phyloP scores from a whole-genome alignment of 2,888 invertebrate species.

The Morpho deidamia region DNA sequence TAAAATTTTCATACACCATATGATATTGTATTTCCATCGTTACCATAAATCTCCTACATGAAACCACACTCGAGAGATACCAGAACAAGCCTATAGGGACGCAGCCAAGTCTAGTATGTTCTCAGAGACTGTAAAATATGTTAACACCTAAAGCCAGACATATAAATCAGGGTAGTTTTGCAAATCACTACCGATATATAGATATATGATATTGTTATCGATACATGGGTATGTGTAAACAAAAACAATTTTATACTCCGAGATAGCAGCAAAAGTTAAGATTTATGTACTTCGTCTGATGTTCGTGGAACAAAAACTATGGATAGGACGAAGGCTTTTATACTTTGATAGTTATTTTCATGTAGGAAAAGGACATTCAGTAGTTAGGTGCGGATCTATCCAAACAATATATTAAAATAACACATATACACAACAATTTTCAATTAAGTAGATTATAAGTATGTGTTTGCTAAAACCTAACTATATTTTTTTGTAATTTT shows the following conservation, averaged over 20 bases:
- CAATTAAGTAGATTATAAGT: too few relatives aligned
- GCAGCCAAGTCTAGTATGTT: conserved; percentile 15
- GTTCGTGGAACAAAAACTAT: conserved; percentile 4
- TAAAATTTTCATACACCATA: too few relatives aligned
- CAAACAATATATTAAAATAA: too few relatives aligned
- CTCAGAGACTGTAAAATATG: conserved; percentile 24
- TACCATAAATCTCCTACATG: conserved; percentile 4
- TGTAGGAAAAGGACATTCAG: too few relatives aligned
- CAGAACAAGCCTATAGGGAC: conserved; percentile 10
- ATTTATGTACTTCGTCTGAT: conserved; percentile 45
- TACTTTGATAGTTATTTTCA: too few relatives aligned
- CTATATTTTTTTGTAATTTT: too few relatives aligned
- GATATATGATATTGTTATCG: conserved; percentile 41
- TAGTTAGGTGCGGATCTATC: too few relatives aligned
- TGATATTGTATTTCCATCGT: conserved; percentile 3
- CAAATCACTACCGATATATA: conserved; percentile 48
- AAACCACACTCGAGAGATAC: conserved; percentile 6
- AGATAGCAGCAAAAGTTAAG: conserved; percentile 62
- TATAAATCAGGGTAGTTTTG: conserved; percentile 64
- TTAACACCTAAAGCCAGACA: conserved; percentile 39
- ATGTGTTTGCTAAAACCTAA: too few relatives aligned
- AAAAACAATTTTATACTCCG: conserved; percentile 60
- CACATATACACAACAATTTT: too few relatives aligned
- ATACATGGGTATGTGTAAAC: conserved; percentile 43
- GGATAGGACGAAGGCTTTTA: conserved; percentile 6